Base-by-base conservation (phyloP, 1,140 invertebrate genomes). In the Bombus balteatus region DNA sequence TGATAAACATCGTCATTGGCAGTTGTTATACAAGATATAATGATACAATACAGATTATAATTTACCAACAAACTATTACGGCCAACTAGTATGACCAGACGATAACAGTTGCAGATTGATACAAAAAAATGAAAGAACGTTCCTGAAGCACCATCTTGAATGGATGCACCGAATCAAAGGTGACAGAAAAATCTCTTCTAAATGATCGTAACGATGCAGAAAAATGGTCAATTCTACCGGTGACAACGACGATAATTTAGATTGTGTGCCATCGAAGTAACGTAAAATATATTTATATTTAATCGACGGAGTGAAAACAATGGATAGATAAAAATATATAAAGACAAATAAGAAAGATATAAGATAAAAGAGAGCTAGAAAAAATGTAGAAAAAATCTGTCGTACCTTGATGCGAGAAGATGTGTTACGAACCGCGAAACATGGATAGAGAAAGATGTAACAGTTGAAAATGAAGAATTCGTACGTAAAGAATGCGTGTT, bases 201-300 rank as follows among this genome's bases (percentile, higher is more conserved):
- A 34, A 83, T 89, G 85, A 86, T 79, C 82, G 83, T 71, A 89
- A 90, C 81, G 86, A 90, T 90, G 89, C 89, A 90, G 85, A 90
- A 89, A 41, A 89, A 90, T 87, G 68, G 77, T 80, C 59, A 65
- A 37, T 72, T 79, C 88, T 90, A 90, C 39, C 78, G 70, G 79
- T 87, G 88, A 85, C 74, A 83, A 89, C 82, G 85, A 89, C 59
- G 86, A 87, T 77, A 88, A 43, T 81, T 79, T 81, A 87, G 87
- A 84, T 87, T 53, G 68, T 77, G 84, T 89, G 82, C 87, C 89
- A 88, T 88, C 70, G 78, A 87, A 62, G 34, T 78, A 71, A 59
- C 10, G 28, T 53, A 79, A 65, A 66, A 82, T 65, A 85, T 76
- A 72, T 43, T 57, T 85, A 59, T 70, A 47, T 25, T 81, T 70